Evolutionary conservation across 2,888 invertebrate genomes (phyloP), one percentile per base, ranked within the genome.

Genomic region (Ectemnius continuus): DNA sequence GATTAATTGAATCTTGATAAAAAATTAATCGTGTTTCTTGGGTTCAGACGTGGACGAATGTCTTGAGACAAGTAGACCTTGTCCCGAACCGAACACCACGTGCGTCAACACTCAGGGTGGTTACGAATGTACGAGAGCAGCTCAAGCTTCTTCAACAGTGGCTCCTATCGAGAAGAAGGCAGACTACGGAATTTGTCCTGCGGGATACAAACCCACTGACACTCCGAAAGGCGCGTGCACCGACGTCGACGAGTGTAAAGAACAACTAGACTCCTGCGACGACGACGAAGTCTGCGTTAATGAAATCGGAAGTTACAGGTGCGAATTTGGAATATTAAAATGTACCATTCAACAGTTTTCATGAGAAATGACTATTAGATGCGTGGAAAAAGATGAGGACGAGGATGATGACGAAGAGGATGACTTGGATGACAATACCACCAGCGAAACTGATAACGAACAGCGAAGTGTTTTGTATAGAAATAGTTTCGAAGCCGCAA

Each of bases 101-200:
- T 98, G 97, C 86, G 91, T 94, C 14, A 98, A 98, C 89, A 95
- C 94, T 0, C 93, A 94, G 16, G 97, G 97, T 0, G 94, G 96
- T 0, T 97, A 94, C 89, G 84, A 85, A 61, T 89, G 89, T 63
- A 46, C 20, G 2, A 23, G 16, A 20, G 16, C 47, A 36, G n/a
- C 46, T 6, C 14, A 61, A 14, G 16, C 36, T 61, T n/a, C 63
- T 45, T 5, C 47, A 48, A 8, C 62, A 0, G 28, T 5, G 1
- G 14, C 59, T n/a, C 14, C 63, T 6, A n/a, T 48, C 4, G 23
- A 61, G 4, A 61, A 70, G 11, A 46, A 56, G 57, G 26, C 57
- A 4, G 23, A 46, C n/a, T 46, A 61, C 18, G 6, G n/a, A n/a
- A 23, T 5, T 36, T 95, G 95, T 81, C 92, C 93, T 0, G 93